Conservation (phyloP, 2,113 vertebrate genomes). For the Alces alces region DNA sequence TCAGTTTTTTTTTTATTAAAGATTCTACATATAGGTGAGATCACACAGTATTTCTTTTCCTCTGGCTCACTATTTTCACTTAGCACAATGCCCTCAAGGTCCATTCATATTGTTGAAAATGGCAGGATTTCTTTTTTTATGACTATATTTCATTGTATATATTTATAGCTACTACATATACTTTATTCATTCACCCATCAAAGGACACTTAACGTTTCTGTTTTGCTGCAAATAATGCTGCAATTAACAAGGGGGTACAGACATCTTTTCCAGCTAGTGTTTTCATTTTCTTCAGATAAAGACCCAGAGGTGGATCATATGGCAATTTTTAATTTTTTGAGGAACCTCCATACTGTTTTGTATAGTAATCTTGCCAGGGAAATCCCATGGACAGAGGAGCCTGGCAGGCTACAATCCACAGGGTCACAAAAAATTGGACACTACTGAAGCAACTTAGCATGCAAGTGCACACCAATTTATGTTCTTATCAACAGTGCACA, state of each 20-base stretch:
- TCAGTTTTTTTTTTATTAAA: neutral
- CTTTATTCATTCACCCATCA: neutral
- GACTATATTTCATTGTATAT: neutral
- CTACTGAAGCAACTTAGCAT: neutral
- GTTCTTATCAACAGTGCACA: neutral
- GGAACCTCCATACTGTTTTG: neutral
- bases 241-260: neutral
- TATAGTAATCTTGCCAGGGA: neutral
- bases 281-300: neutral
- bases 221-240: neutral
- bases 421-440: neutral
- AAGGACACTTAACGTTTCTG: neutral
- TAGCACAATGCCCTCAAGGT: neutral
- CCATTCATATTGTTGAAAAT: neutral
- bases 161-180: neutral
- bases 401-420: neutral
- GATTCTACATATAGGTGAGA: neutral
- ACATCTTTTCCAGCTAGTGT: neutral
- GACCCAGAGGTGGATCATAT: neutral
- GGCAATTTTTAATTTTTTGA: neutral
- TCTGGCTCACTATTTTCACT: neutral
- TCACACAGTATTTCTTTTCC: neutral
- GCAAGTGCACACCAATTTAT: neutral
- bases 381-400: neutral
- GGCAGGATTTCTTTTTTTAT: neutral